Evolutionary conservation across 2,113 vertebrate genomes (phyloP).

Genomic region (Chionomys nivalis): DNA sequence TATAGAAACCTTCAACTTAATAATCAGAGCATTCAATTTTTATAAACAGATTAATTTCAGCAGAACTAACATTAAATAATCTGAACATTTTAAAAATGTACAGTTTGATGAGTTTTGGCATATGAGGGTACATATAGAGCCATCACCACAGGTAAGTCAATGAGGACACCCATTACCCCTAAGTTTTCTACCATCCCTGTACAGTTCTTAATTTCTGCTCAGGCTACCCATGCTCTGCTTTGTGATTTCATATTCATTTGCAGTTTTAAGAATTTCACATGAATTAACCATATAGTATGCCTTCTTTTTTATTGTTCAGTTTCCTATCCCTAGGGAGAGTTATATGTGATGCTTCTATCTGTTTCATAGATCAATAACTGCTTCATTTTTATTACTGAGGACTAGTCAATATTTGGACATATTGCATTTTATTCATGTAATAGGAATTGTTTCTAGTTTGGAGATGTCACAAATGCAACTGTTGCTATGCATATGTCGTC

Average conservation of each 20-base stretch:
- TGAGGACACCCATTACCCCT: background rate
- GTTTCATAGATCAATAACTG: background rate
- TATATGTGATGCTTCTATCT: background rate
- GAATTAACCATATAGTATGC: background rate
- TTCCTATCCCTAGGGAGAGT: background rate
- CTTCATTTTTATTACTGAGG: background rate
- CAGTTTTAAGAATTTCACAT: conserved; percentile 32
- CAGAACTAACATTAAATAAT: background rate
- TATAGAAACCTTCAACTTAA: background rate
- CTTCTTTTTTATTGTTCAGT: background rate
- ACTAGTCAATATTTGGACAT: background rate
- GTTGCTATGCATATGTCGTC: background rate
- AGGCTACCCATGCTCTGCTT: background rate
- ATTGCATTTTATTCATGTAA: background rate
- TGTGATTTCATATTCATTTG: conserved; percentile 9
- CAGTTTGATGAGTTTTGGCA: background rate
- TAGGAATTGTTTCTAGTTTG: background rate
- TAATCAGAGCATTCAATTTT: background rate
- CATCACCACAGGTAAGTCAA: background rate
- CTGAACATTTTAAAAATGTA: background rate
- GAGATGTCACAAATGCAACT: background rate
- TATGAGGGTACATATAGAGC: background rate
- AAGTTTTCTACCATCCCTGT: background rate
- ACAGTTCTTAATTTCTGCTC: background rate
- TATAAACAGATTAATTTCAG: background rate